Percentiles rank a stretch among this genome's conserved stretches.
phyloP scores from a whole-genome alignment of 2,888 invertebrate species.

The Hybos culiciformis region DNA sequence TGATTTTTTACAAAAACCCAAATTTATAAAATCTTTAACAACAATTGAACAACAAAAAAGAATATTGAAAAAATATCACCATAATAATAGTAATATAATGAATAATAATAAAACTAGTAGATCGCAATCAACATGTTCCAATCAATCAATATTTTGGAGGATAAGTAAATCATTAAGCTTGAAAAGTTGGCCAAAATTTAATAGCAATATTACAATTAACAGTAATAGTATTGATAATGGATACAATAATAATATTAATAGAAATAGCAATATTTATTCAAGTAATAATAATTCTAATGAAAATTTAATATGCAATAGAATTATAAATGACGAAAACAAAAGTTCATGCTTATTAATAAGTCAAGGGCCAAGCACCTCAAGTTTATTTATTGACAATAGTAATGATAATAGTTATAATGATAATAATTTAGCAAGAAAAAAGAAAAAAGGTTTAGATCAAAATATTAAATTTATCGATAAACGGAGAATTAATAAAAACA shows the following conservation, averaged over 20 bases:
- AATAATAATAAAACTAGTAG: constrained; percentile 15
- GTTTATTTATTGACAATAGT: neutral
- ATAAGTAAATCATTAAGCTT: constrained; percentile 11
- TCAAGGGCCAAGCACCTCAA: neutral
- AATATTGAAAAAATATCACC: neutral
- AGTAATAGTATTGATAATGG: constrained; percentile 2
- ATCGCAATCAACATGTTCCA: constrained; percentile 8
- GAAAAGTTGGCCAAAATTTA: constrained; percentile 14
- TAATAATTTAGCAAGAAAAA: no score
- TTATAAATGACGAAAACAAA: no score
- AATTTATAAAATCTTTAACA: neutral
- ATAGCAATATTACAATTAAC: constrained; percentile 6
- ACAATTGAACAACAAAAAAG: neutral
- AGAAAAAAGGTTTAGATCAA: no score
- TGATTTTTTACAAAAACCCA: constrained; percentile 12
- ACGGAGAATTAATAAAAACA: no score
- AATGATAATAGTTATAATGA: neutral
- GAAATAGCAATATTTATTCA: constrained; percentile 26
- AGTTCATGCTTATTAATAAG: no score
- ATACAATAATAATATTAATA: neutral
- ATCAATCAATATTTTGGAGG: constrained; percentile 7
- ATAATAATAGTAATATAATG: no score
- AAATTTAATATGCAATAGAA: constrained; percentile 34
- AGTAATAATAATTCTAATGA: constrained; percentile 31
- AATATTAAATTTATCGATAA: no score